Base-by-base conservation (phyloP, 2,113 vertebrate genomes). In the Cinclus mexicanus region DNA sequence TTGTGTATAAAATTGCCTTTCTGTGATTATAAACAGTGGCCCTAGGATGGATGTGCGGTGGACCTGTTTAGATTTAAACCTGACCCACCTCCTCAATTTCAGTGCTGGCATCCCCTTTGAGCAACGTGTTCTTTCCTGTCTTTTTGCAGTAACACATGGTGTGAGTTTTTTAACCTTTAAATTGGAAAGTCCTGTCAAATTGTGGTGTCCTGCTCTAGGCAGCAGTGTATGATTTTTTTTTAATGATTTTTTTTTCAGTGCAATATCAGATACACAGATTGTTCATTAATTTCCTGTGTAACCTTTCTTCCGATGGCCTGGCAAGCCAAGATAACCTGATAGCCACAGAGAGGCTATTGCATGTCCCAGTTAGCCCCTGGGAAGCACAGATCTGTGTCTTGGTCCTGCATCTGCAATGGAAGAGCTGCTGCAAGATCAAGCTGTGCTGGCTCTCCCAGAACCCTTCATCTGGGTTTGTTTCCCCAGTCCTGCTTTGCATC, bases 1-100 rank as follows among this genome's bases (percentile, higher is more conserved):
- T 91, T 77, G 61, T 94, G 59, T 95, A 90, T 97, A 94, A 96
- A 97, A 87, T 94, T 95, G 72, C 74, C 92, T 96, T 96, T 92
- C 89, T 93, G 77, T 83, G 23, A 93, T 93, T 96, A 94, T 96
- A 97, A 97, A 95, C 92, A 87, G 87, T 90, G 83, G 70, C 90
- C 57, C 17, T 52, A 77, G 94, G 91, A 96, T 95, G 91, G 89
- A 97, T 97, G 91, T 97, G 96, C 2, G 35, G 83, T 87, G 84
- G 79, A 37, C 89, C 85, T 96, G 94, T 95, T 96, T 97, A 80
- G 94, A 91, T 97, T 96, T 90, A 39, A 87, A 83, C 86, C 83
- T 83, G 84, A 84, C 87, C 44, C 92, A 82, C 81, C 96, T 94
- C 74, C 86, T 60, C 31, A 3, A 28, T 95, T 93, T 87, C 2